Evolutionary conservation across 2,113 vertebrate genomes (phyloP).

Genomic region (Thermophis baileyi): DNA sequence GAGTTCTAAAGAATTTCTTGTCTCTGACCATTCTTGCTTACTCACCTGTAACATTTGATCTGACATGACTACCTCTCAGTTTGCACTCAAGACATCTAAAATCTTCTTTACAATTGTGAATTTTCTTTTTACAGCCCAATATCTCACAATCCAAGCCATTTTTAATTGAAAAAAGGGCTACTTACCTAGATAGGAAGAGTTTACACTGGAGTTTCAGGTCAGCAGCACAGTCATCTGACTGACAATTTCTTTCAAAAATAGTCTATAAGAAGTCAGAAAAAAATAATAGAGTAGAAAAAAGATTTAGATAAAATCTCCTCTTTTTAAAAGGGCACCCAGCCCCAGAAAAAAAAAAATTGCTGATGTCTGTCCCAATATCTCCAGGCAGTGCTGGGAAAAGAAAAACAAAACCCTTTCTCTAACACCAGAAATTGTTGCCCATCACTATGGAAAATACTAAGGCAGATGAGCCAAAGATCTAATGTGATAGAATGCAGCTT

Average conservation of each 20-base stretch:
- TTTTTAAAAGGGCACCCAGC: neutral
- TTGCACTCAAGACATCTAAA: neutral
- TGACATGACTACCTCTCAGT: neutral
- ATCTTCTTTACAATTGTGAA: neutral
- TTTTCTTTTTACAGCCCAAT: neutral
- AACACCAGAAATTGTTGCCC: neutral
- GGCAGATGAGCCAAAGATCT: neutral
- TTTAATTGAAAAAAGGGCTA: conserved; percentile 7
- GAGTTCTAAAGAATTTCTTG: neutral
- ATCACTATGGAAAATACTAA: neutral
- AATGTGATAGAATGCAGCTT: neutral
- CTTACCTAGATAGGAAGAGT: conserved; percentile 87
- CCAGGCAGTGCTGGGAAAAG: neutral
- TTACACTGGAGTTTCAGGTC: conserved; percentile 89
- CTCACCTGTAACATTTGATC: neutral
- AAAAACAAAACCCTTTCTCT: neutral
- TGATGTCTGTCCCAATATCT: neutral
- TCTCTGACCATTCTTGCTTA: neutral
- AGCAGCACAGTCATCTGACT: conserved; percentile 92
- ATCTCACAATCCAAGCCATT: neutral
- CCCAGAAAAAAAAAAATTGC: neutral
- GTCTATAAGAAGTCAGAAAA: conserved; percentile 74
- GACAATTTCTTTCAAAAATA: conserved; percentile 96
- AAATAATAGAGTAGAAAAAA: neutral
- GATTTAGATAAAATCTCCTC: neutral